These are phyloP conservation scores for Desoria tigrina DNA, from an alignment of 2,888 invertebrate species.

Conservation along the genomic window DNA sequence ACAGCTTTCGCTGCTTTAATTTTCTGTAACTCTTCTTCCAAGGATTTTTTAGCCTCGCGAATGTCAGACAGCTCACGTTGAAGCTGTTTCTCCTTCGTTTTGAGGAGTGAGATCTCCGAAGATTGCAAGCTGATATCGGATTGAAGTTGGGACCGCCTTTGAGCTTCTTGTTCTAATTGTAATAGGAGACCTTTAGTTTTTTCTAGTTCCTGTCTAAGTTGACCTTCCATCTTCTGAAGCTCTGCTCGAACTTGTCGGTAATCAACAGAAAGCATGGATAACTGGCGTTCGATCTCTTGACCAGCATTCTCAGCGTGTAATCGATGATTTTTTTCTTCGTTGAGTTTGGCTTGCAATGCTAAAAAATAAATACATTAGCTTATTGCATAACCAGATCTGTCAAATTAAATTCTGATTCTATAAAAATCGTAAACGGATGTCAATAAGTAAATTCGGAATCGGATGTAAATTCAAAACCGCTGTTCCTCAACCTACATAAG, in stretches of 20 bases:
- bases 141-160: slow-evolving; percentile 77
- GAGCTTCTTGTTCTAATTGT: slow-evolving; percentile 88
- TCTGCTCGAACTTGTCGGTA: slow-evolving; percentile 77
- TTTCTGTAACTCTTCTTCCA: slow-evolving; percentile 76
- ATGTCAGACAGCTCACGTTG: slow-evolving; percentile 68
- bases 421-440: background rate
- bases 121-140: slow-evolving; percentile 75
- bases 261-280: slow-evolving; percentile 92
- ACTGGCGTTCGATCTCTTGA: slow-evolving; percentile 90
- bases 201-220: slow-evolving; percentile 83
- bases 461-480: background rate
- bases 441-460: no score
- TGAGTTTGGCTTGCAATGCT: slow-evolving; percentile 88
- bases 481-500: no score
- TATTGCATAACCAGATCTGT: no score
- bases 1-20: slow-evolving; percentile 69
- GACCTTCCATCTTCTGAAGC: slow-evolving; percentile 86
- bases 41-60: slow-evolving; percentile 69
- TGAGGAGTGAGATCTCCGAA: slow-evolving; percentile 71
- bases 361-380: no score
- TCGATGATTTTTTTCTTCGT: slow-evolving; percentile 83
- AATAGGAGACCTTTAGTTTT: slow-evolving; percentile 77
- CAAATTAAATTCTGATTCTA: no score
- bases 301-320: slow-evolving; percentile 82
- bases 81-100: slow-evolving; percentile 72